A percentile compares a stretch with the other conserved stretches of the same genome.
Evolutionary conservation across 2,113 vertebrate genomes (phyloP).

Genomic region (Eolophus roseicapilla): DNA sequence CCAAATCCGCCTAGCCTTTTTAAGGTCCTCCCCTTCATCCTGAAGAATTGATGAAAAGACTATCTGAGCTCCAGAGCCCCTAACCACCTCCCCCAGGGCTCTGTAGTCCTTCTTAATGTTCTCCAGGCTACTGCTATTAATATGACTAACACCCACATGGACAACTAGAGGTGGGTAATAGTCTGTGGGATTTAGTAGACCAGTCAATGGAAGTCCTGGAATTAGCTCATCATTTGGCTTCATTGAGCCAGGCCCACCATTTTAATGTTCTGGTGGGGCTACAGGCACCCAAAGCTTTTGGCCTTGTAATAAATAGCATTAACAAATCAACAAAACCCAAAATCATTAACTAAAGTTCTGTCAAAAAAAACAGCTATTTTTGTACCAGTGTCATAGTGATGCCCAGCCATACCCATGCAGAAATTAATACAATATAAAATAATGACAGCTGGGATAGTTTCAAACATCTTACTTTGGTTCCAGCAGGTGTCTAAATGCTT

Average conservation of each 20-base stretch:
- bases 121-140: too few relatives aligned
- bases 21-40: too few relatives aligned
- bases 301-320: background rate
- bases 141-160: too few relatives aligned
- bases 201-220: background rate
- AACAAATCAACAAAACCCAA: background rate
- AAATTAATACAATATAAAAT: background rate
- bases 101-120: background rate
- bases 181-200: too few relatives aligned
- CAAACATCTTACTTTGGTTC: background rate
- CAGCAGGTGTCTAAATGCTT: background rate
- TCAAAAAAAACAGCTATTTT: background rate
- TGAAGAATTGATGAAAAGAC: too few relatives aligned
- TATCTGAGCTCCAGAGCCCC: too few relatives aligned
- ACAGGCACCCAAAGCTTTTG: background rate
- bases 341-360: background rate
- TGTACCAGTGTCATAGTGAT: background rate
- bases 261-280: background rate
- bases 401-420: background rate
- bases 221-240: background rate
- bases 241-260: background rate
- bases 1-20: too few relatives aligned
- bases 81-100: too few relatives aligned
- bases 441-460: background rate
- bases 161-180: too few relatives aligned